Conservation (phyloP, 2,888 invertebrate species). For the Homarus gammarus region DNA sequence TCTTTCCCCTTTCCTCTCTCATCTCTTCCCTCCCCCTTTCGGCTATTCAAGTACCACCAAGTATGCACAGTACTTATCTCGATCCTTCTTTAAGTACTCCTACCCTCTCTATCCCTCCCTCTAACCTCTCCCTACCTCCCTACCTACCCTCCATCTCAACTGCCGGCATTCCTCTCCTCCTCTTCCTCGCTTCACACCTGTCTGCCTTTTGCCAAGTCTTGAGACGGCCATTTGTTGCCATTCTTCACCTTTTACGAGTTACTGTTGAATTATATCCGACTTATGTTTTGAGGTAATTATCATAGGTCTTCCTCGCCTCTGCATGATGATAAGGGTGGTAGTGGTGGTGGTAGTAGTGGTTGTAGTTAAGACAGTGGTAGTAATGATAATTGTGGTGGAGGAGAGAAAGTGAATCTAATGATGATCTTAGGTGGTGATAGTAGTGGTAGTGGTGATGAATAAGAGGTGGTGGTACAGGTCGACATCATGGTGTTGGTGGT, state of each 20-base stretch:
- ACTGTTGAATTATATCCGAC: constrained; percentile 36
- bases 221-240: constrained; percentile 42
- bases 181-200: constrained; percentile 44
- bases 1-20: too few species aligned
- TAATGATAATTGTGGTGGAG: constrained; percentile 7
- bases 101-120: too few species aligned
- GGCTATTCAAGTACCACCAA: too few species aligned
- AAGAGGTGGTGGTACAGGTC: background rate
- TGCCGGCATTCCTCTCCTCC: too few species aligned
- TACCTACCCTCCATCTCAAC: too few species aligned
- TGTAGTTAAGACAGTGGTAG: background rate
- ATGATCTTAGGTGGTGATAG: background rate
- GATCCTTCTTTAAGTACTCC: too few species aligned
- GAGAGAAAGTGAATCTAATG: background rate
- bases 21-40: too few species aligned
- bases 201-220: constrained; percentile 47
- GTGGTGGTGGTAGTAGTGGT: background rate
- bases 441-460: background rate
- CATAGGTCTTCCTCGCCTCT: constrained; percentile 17
- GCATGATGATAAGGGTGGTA: background rate
- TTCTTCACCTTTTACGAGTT: constrained; percentile 55
- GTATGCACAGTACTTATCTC: too few species aligned
- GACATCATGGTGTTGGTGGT: background rate
- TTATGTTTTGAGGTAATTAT: constrained; percentile 33
- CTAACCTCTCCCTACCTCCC: too few species aligned